phyloP scores from a whole-genome alignment of 1,140 invertebrate species.

The Apis dorsata region DNA sequence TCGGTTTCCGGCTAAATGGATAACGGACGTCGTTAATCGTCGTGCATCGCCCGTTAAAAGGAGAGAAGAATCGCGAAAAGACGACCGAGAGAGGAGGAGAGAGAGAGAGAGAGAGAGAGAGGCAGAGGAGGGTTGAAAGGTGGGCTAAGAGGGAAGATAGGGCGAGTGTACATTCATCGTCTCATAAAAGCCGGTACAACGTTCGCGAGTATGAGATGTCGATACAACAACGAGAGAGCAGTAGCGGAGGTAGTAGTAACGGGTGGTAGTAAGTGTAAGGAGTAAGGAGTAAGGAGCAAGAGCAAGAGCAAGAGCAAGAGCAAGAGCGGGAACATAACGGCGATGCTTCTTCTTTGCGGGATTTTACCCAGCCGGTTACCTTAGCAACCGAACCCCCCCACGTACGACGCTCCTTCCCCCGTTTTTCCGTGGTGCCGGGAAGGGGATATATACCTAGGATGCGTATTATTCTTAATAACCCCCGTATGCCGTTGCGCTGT shows the following conservation, averaged over 20 bases:
- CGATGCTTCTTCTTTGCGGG: slow-evolving; percentile 77
- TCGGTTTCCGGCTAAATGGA: neutral
- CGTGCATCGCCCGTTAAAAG: slow-evolving; percentile 1
- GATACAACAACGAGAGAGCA: slow-evolving; percentile 65
- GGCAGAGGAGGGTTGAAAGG: neutral
- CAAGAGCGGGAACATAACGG: slow-evolving; percentile 46
- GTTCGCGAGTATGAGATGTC: slow-evolving; percentile 74
- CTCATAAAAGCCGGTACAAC: slow-evolving; percentile 70
- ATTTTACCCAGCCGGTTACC: slow-evolving; percentile 80
- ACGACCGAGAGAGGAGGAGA: neutral
- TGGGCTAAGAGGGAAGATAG: slow-evolving; percentile 26
- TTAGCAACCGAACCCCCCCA: slow-evolving; percentile 72
- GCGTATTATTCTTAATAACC: slow-evolving; percentile 81
- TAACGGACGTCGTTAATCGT: slow-evolving; percentile 30
- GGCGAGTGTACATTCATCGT: slow-evolving; percentile 48
- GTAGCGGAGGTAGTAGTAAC: slow-evolving; percentile 47
- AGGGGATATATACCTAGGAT: slow-evolving; percentile 74
- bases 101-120: neutral
- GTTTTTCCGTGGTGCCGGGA: slow-evolving; percentile 52
- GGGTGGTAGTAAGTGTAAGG: too few species aligned
- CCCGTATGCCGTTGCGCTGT: slow-evolving; percentile 75
- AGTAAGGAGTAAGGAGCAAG: neutral
- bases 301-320: slow-evolving; percentile 45
- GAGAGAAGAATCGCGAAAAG: neutral
- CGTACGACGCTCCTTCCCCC: slow-evolving; percentile 58